Evolutionary conservation across 2,797 vertebrate species (phyloP).

Genomic region (Trichosurus vulpecula): DNA sequence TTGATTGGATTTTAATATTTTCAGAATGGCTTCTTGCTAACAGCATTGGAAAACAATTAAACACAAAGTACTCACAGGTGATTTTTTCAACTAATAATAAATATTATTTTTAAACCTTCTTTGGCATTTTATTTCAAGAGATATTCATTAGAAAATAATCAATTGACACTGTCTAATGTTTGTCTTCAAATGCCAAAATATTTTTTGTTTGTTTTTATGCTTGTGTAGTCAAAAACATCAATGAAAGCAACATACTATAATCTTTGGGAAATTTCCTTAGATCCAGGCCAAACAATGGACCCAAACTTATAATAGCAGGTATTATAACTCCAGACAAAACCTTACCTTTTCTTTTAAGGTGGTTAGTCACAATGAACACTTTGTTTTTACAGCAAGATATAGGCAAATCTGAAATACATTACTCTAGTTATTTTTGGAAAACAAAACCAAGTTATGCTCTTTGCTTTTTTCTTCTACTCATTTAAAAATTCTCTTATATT

Average conservation of each 20-base stretch:
- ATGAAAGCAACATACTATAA: background rate
- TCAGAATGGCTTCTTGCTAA: background rate
- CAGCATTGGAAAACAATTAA: background rate
- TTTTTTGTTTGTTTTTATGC: background rate
- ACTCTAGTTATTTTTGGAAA: background rate
- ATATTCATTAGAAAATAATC: background rate
- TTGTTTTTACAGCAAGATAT: background rate
- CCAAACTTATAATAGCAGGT: background rate
- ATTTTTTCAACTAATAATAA: background rate
- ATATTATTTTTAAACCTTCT: background rate
- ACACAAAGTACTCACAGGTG: background rate
- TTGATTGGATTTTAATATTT: background rate
- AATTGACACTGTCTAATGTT: background rate
- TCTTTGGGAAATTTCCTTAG: background rate
- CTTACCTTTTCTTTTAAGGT: background rate
- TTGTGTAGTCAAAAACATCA: background rate
- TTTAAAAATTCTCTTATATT: background rate
- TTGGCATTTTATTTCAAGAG: background rate
- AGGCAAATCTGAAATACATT: background rate
- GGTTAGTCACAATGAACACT: background rate
- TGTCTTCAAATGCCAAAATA: background rate
- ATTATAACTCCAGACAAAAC: background rate
- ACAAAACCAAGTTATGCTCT: background rate
- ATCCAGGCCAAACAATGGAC: background rate
- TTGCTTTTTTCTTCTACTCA: background rate